Evolutionary conservation across 2,113 vertebrate species (phyloP).

Genomic region (Ochotona curzoniae): DNA sequence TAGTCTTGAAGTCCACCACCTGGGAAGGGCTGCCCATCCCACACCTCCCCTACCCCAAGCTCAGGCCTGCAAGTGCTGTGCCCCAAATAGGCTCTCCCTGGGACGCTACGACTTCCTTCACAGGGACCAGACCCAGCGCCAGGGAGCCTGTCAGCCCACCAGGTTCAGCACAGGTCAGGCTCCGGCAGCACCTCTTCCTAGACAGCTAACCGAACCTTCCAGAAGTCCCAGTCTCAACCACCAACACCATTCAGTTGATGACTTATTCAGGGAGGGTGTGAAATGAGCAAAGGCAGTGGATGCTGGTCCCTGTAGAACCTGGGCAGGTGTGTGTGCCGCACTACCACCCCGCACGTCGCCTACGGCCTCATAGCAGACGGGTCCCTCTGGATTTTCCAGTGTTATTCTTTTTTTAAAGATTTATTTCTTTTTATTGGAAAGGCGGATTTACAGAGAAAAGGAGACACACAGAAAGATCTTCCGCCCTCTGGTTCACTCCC

Average conservation of each 20-base stretch:
- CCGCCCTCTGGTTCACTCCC: no score
- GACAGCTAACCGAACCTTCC: neutral
- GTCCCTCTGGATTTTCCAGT: neutral
- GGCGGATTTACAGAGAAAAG: no score
- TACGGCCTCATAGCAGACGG: no score
- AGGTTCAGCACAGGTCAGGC: neutral
- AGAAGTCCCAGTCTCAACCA: neutral
- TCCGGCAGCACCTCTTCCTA: accelerated
- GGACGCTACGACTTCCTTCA: no score
- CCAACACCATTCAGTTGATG: accelerated
- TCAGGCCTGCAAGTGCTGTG: neutral
- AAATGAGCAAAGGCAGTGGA: no score
- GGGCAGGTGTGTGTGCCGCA: accelerated
- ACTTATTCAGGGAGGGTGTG: neutral
- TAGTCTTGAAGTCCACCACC: neutral
- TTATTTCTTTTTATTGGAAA: no score
- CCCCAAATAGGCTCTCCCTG: accelerated
- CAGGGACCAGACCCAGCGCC: no score
- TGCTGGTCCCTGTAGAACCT: accelerated
- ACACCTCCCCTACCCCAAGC: neutral
- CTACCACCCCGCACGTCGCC: accelerated
- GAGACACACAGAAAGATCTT: no score
- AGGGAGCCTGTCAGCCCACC: neutral
- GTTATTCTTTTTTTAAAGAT: no score
- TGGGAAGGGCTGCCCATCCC: no score